Evolutionary conservation across 2,888 invertebrate genomes (phyloP), one percentile per base, ranked within the genome.

Genomic region (Pachydiplax longipennis): DNA sequence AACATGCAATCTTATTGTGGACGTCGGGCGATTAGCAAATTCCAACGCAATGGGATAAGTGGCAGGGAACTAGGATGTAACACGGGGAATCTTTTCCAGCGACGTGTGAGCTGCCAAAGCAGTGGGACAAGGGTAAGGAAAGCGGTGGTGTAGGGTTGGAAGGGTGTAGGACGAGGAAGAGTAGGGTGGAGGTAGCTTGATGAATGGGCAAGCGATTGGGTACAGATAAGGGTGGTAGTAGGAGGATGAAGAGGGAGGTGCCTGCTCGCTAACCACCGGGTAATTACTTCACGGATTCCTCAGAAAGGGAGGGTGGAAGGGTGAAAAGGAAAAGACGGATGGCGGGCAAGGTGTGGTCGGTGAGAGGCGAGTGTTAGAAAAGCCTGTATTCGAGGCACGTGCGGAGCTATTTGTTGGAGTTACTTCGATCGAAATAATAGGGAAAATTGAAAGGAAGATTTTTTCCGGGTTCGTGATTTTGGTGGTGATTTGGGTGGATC

Each of bases 201-300:
- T 87, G 61, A 87, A 87, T 87, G 87, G 87, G 37, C 61, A 58
- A n/a, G 87, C 87, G 87, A 87, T 87, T 61, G 61, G 61, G 61
- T 6, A 18, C 37, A 87, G 87, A 87, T 87, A 87, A 87, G 61
- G 12, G 87, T 13, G n/a, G 53, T 48, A 35, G 31, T 48, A 6
- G 83, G 58, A 53, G 53, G 25, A 31, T 4, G 25, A 53, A 15
- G 53, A 58, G 58, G 83, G 87, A 87, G 87, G 87, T 61, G 87
- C 61, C 87, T 87, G 35, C 87, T 87, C 87, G 87, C 87, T 87
- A 87, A 87, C 87, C 87, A 87, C 87, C 87, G 87, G 87, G 87
- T 87, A 87, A 87, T 87, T 87, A 87, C 87, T 87, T 87, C 87
- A 87, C 87, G 61, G 87, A 65, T 87, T 61, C 87, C 83, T 83